phyloP scores from a whole-genome alignment of 1,140 invertebrate genomes.

The Drosophila grimshawi region DNA sequence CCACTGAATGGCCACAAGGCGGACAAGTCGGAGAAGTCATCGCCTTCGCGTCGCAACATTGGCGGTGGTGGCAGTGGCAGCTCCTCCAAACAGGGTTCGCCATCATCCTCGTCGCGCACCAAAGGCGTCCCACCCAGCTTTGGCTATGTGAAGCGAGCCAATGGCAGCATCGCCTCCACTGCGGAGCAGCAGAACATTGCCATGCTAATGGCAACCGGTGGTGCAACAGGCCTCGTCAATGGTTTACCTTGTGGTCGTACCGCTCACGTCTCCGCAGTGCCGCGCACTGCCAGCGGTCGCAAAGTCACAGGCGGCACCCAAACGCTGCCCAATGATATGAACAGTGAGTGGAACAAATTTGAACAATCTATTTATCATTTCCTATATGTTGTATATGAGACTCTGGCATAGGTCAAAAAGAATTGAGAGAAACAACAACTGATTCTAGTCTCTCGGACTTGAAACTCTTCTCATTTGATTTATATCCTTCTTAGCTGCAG shows the following conservation, averaged over 20 bases:
- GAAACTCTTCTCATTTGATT: no score
- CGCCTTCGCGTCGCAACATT: constrained; percentile 77
- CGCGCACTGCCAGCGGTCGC: constrained; percentile 91
- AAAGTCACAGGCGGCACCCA: constrained; percentile 95
- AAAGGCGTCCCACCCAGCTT: constrained; percentile 91
- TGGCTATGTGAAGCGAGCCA: constrained; percentile 92
- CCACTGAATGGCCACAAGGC: constrained; percentile 77
- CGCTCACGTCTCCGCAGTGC: constrained; percentile 93
- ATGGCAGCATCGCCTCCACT: constrained; percentile 85
- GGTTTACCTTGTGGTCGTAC: constrained; percentile 86
- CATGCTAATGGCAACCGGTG: constrained; percentile 81
- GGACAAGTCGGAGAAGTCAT: constrained; percentile 78
- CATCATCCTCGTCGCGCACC: constrained; percentile 85
- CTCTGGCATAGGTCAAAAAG: no score
- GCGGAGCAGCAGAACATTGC: constrained; percentile 85
- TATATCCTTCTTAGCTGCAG: no score
- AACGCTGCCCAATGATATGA: constrained; percentile 92
- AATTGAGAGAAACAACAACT: no score
- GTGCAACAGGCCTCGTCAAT: constrained; percentile 69
- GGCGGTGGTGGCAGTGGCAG: constrained; percentile 79
- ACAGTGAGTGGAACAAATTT: constrained; percentile 85
- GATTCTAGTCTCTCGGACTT: no score
- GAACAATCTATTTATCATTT: no score
- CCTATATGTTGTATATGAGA: no score
- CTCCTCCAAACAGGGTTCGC: constrained; percentile 84